A percentile compares a stretch with the other conserved stretches of the same genome.
These are phyloP conservation scores for Magallana gigas DNA, from an alignment of 1,140 invertebrate species.

Conservation along the genomic window DNA sequence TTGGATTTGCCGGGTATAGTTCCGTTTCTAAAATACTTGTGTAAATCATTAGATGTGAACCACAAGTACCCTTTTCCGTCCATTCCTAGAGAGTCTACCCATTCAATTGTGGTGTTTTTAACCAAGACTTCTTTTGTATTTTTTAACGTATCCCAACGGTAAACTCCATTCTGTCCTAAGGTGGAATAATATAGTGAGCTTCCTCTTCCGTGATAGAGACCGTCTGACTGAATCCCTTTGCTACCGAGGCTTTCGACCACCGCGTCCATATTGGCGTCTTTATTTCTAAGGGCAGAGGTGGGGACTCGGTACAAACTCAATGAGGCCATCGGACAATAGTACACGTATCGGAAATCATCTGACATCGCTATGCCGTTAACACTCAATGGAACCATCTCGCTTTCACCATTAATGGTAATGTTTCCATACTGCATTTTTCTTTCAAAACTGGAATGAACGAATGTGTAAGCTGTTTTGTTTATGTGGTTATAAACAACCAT, in stretches of 20 bases:
- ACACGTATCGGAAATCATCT: slow-evolving; percentile 51
- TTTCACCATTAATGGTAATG: slow-evolving; percentile 44
- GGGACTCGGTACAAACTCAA: slow-evolving; percentile 55
- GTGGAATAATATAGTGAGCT: slow-evolving; percentile 51
- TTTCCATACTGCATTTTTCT: slow-evolving; percentile 32
- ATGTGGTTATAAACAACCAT: slow-evolving; percentile 60
- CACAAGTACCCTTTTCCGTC: slow-evolving; percentile 52
- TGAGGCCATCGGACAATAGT: slow-evolving; percentile 49
- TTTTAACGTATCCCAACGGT: slow-evolving; percentile 39
- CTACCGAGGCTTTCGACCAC: slow-evolving; percentile 33
- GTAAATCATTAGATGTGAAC: slow-evolving; percentile 55
- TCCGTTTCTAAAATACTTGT: slow-evolving; percentile 42
- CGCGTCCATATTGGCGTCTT: slow-evolving; percentile 6
- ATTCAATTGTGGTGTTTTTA: slow-evolving; percentile 44
- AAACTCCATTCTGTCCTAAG: slow-evolving; percentile 43
- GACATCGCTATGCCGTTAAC: slow-evolving; percentile 59
- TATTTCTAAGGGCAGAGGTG: slow-evolving; percentile 42
- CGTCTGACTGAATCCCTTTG: slow-evolving; percentile 49
- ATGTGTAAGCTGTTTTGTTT: slow-evolving; percentile 49
- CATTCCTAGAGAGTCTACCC: slow-evolving; percentile 49
- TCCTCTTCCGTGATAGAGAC: slow-evolving; percentile 43
- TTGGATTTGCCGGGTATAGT: slow-evolving; percentile 23
- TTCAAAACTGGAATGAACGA: slow-evolving; percentile 58
- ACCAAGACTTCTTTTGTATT: background rate
- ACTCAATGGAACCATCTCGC: background rate